These are phyloP conservation scores for Astreopora myriophthalma DNA, from an alignment of 64 coral and sea anemone genomes.

Conservation along the genomic window DNA sequence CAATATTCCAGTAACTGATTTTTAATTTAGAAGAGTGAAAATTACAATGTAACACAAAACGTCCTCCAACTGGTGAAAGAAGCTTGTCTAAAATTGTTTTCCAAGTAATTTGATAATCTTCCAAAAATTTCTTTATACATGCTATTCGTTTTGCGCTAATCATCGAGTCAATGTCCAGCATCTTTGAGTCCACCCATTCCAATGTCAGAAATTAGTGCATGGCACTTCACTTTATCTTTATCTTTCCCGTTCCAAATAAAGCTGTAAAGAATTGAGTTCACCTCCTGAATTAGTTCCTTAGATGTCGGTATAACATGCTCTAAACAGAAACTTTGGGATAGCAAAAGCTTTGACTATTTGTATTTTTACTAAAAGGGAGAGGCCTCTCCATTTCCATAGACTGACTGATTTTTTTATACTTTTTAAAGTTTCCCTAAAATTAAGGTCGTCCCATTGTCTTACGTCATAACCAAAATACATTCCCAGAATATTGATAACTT, in stretches of 20 bases:
- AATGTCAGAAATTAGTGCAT: neutral
- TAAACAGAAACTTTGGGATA: slow-evolving; percentile 34
- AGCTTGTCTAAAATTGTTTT: neutral
- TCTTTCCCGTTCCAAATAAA: slow-evolving; percentile 1
- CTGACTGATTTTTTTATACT: slow-evolving; percentile 10
- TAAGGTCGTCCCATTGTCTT: neutral
- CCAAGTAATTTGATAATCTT: too few species aligned
- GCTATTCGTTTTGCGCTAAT: slow-evolving; percentile 20
- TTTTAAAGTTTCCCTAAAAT: neutral
- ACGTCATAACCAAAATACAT: too few species aligned
- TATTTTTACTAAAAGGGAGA: neutral
- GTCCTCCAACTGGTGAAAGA: slow-evolving; percentile 25
- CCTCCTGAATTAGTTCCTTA: slow-evolving; percentile 15
- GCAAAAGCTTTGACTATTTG: slow-evolving; percentile 19
- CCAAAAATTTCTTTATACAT: slow-evolving; percentile 10
- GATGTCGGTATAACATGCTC: neutral
- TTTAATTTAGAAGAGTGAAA: neutral
- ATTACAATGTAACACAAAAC: slow-evolving; percentile 4
- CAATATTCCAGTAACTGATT: slow-evolving; percentile 26
- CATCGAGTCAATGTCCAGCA: slow-evolving; percentile 26
- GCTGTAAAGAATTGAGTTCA: neutral
- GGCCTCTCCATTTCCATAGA: slow-evolving; percentile 18
- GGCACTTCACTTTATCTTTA: neutral
- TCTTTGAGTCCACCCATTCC: slow-evolving; percentile 25
- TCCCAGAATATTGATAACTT: neutral